phyloP scores from a whole-genome alignment of 2,888 invertebrate species.

The Eristalis tenax region DNA sequence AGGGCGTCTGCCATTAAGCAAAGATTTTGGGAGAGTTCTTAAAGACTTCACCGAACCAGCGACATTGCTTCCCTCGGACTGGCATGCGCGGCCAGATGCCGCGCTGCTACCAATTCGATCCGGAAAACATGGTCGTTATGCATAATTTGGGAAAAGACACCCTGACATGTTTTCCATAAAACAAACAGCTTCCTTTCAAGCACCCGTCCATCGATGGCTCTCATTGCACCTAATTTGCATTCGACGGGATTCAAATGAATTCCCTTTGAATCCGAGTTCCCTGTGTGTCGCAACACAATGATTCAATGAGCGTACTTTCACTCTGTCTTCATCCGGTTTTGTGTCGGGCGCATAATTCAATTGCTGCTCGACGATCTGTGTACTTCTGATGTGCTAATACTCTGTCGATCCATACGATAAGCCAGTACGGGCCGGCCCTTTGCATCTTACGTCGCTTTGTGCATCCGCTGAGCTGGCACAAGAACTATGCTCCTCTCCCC shows the following conservation, averaged over 20 bases:
- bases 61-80: too few relatives aligned
- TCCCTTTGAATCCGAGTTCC: slow-evolving; percentile 1
- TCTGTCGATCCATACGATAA: slow-evolving; percentile 37
- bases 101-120: too few relatives aligned
- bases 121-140: background rate
- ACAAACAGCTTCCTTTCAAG: background rate
- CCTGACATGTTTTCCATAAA: background rate
- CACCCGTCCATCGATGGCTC: slow-evolving; percentile 15
- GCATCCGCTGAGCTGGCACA: slow-evolving; percentile 17
- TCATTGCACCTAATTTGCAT: slow-evolving; percentile 63
- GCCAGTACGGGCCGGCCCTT: slow-evolving; percentile 1
- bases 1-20: background rate
- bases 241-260: slow-evolving; percentile 37
- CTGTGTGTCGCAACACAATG: background rate
- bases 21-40: background rate
- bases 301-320: background rate
- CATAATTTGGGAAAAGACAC: background rate
- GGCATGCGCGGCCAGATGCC: too few relatives aligned
- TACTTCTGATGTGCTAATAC: slow-evolving; percentile 48
- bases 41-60: too few relatives aligned
- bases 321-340: background rate
- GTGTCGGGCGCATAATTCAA: slow-evolving; percentile 38
- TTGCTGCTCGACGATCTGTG: slow-evolving; percentile 49
- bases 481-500: background rate
- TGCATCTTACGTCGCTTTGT: slow-evolving; percentile 24